phyloP scores from a whole-genome alignment of 2,888 invertebrate species.

The Trachelus stipa region DNA sequence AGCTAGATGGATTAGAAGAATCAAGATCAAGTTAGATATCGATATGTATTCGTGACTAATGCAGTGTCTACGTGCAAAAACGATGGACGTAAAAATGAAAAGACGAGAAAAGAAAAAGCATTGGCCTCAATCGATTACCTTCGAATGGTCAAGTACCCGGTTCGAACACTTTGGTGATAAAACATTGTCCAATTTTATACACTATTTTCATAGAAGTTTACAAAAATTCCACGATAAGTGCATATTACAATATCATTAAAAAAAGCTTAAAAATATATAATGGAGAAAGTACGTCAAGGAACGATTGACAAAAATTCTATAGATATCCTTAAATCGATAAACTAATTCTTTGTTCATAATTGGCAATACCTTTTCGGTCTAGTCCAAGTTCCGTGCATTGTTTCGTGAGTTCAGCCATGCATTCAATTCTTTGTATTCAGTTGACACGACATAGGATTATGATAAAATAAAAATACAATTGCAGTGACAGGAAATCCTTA shows the following conservation, averaged over 20 bases:
- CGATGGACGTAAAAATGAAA: background rate
- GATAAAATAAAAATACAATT: background rate
- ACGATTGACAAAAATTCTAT: background rate
- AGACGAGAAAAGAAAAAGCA: slow-evolving; percentile 14
- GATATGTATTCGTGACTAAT: background rate
- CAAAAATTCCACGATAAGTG: background rate
- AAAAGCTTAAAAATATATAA: background rate
- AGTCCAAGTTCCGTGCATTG: background rate
- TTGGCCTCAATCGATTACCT: slow-evolving; percentile 19
- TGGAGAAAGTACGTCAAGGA: background rate
- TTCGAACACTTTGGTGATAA: background rate
- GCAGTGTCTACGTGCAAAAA: background rate
- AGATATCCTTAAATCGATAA: background rate
- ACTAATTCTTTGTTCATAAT: background rate
- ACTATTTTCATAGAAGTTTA: background rate
- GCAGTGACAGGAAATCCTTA: background rate
- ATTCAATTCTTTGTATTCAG: background rate
- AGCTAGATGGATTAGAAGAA: background rate
- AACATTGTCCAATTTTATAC: background rate
- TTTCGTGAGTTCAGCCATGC: background rate
- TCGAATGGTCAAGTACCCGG: slow-evolving; percentile 11
- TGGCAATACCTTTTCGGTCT: background rate
- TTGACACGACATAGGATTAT: background rate
- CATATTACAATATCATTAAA: background rate
- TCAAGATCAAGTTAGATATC: background rate